A percentile compares a stretch with the other conserved stretches of the same genome.
Evolutionary conservation across 2,888 invertebrate species (phyloP).

Genomic region (Hydrotaea diabolus): DNA sequence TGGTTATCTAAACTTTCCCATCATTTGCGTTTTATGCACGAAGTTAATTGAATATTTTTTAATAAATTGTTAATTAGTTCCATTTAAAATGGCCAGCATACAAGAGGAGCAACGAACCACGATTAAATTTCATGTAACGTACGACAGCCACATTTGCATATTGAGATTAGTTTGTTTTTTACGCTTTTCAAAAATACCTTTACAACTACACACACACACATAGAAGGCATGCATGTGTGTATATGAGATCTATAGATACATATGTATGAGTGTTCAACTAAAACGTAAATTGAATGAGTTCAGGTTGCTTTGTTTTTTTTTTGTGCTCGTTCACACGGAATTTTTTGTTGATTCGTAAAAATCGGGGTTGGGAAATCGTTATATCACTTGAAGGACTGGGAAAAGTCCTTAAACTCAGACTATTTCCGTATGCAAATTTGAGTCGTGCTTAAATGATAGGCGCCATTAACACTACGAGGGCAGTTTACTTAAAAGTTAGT

Average conservation of each 20-base stretch:
- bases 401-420: no score
- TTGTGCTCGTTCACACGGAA: neutral
- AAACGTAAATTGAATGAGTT: conserved; percentile 3
- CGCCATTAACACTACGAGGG: no score
- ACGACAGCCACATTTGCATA: conserved; percentile 14
- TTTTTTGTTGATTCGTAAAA: neutral
- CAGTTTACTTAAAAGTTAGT: no score
- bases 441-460: no score
- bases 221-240: neutral
- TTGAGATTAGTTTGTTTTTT: conserved; percentile 8
- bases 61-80: conserved; percentile 42
- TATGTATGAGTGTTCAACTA: neutral
- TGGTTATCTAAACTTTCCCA: conserved; percentile 15
- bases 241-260: no score
- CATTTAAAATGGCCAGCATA: conserved; percentile 5
- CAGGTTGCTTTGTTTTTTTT: no score
- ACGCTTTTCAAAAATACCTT: neutral
- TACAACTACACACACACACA: neutral
- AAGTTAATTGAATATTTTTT: conserved; percentile 37
- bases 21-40: conserved; percentile 23
- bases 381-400: neutral
- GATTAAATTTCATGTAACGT: conserved; percentile 1
- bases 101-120: neutral
- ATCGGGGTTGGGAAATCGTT: neutral
- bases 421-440: no score